Evolutionary conservation across 2,888 invertebrate genomes (phyloP), one percentile per base, ranked within the genome.

Genomic region (Petrophora chlorosata): DNA sequence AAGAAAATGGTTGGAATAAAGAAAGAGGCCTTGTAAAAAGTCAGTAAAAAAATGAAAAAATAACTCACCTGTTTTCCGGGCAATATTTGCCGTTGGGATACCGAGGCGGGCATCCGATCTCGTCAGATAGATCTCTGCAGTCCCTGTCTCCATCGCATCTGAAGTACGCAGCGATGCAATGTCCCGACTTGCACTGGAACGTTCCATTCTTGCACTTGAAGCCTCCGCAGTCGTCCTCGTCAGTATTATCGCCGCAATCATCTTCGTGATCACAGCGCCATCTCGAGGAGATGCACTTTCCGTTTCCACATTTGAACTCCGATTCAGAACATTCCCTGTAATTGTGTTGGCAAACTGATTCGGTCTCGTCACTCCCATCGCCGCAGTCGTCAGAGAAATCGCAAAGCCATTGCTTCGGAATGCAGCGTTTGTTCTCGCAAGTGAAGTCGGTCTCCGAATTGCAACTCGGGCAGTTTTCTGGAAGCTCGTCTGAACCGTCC

Each of bases 381-480:
- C 97, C 96, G 70, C 99, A 99, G 76, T 99, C 99, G 70, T 98
- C 97, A 16, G 98, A 97, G 80, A 97, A 98, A 76, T 99, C 99
- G 76, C 99, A 99, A 63, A 95, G 92, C 98, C 98, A 98, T 72
- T 97, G 95, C 64, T 94, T 94, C 1, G 96, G 96, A 65, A 97
- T 94, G 76, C 97, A 97, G 42, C 96, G 92, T 64, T 96, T 96
- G 78, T 98, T 98, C 53, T 93, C 93, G 79, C 99, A 99, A 58
- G 96, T 95, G 86, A 98, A 99, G 73, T 99, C 99, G 2, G 96
- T 97, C 10, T 95, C 94, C 0, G 93, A 74, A 58, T 95, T 95
- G 76, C 99, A 99, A 36, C 93, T 91, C 0, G 98, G 98, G 79
- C 99, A 99, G 72, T 96, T 96, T 66, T 96, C 96, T 0, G 96